Percentiles rank a stretch among this genome's conserved stretches.
Conservation (phyloP, 2,888 invertebrate genomes). For the Adineta ricciae region DNA sequence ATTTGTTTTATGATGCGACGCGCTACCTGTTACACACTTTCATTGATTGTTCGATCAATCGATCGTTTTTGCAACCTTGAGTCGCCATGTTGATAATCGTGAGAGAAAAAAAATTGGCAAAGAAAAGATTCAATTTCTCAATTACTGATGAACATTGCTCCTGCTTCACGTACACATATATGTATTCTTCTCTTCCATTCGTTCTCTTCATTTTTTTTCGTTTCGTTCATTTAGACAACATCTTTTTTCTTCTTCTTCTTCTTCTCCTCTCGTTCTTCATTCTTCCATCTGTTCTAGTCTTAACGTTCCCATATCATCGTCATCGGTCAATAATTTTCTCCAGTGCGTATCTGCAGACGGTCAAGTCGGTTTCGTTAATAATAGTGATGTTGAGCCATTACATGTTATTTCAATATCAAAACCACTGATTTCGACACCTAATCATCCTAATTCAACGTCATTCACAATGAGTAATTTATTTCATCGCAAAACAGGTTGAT, state of each 20-base stretch:
- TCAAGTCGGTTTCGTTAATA: slow-evolving; percentile 14
- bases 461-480: neutral
- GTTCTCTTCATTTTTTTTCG: neutral
- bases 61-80: too few relatives aligned
- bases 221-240: slow-evolving; percentile 2
- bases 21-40: neutral
- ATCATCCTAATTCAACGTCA: neutral
- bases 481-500: neutral
- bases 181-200: too few relatives aligned
- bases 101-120: too few relatives aligned
- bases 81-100: too few relatives aligned
- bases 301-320: slow-evolving; percentile 15
- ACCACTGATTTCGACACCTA: neutral
- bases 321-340: slow-evolving; percentile 7
- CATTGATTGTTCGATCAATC: too few relatives aligned
- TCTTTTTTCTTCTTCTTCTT: neutral
- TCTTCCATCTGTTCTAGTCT: slow-evolving; percentile 4
- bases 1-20: slow-evolving; percentile 9
- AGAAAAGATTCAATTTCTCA: too few relatives aligned
- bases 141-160: too few relatives aligned
- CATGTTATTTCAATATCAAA: slow-evolving; percentile 18
- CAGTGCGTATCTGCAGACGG: slow-evolving; percentile 10
- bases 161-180: too few relatives aligned
- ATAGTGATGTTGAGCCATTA: slow-evolving; percentile 2
- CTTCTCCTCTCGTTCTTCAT: neutral